These are phyloP conservation scores for Hippoglossus hippoglossus DNA, from an alignment of 2,797 vertebrate genomes.

Conservation along the genomic window DNA sequence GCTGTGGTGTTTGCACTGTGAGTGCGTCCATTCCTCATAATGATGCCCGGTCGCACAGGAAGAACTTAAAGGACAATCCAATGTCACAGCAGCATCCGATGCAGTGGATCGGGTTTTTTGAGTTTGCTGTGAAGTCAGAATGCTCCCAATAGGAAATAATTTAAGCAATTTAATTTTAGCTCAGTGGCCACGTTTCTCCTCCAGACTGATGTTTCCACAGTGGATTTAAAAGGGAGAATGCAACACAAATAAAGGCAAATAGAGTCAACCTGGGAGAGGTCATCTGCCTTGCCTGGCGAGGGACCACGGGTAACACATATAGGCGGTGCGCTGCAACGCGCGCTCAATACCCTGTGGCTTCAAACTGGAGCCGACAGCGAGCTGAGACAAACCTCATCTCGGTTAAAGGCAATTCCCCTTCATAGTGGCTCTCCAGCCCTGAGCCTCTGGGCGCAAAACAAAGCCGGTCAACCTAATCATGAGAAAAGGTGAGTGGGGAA, in stretches of 20 bases:
- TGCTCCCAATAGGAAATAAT: conserved; percentile 6
- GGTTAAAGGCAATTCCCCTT: conserved; percentile 74
- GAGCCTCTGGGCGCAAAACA: conserved; percentile 69
- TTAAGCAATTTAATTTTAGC: conserved; percentile 18
- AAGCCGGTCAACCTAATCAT: conserved; percentile 77
- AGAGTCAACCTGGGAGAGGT: conserved; percentile 38
- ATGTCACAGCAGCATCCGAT: conserved; percentile 46
- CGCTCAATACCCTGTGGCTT: conserved; percentile 53
- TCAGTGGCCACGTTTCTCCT: conserved; percentile 7
- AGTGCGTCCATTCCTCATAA: conserved; percentile 66
- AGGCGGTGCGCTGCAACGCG: conserved; percentile 28
- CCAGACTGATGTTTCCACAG: conserved; percentile 25
- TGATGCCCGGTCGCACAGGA: conserved; percentile 43
- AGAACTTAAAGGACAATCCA: conserved; percentile 52
- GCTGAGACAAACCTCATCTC: conserved; percentile 71
- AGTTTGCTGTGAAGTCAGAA: conserved; percentile 6
- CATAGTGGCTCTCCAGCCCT: conserved; percentile 59
- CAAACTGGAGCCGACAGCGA: conserved; percentile 60
- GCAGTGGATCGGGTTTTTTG: conserved; percentile 15
- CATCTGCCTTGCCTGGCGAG: conserved; percentile 44
- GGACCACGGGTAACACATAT: conserved; percentile 41
- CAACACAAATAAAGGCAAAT: conserved; percentile 52
- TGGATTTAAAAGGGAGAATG: conserved; percentile 21
- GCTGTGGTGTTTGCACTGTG: conserved; percentile 46
- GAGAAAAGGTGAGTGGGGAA: conserved; percentile 61